These are phyloP conservation scores for Caenorhabditis sp. DNA, from an alignment of 2,888 invertebrate genomes.

Conservation along the genomic window DNA sequence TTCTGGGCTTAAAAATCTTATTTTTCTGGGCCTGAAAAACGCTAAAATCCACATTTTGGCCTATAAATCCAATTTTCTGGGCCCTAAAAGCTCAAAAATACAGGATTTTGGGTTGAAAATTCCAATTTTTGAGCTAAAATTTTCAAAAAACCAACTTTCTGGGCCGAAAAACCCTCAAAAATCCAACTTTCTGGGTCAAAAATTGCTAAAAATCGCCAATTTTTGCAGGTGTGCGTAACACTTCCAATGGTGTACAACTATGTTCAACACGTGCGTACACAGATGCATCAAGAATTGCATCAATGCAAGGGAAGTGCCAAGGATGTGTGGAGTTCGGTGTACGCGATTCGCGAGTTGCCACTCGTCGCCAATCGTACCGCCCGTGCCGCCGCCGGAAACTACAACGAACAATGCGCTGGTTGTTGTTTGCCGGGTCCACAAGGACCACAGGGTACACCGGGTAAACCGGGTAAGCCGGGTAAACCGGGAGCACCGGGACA, in stretches of 20 bases:
- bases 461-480: constrained; percentile 61
- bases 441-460: constrained; percentile 56
- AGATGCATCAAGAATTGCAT: constrained; percentile 59
- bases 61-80: no score
- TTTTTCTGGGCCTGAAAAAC: no score
- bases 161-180: no score
- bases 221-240: constrained; percentile 51
- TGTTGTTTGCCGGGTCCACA: constrained; percentile 63
- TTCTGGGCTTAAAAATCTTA: no score
- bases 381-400: constrained; percentile 34
- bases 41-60: no score
- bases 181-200: no score
- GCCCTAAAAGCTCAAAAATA: no score
- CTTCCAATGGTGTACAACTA: constrained; percentile 64
- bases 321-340: constrained; percentile 58
- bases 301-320: constrained; percentile 59
- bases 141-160: no score
- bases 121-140: no score
- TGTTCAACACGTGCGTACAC: constrained; percentile 58
- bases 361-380: constrained; percentile 56
- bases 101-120: no score
- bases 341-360: constrained; percentile 55
- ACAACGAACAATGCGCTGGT: constrained; percentile 59
- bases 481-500: constrained; percentile 61
- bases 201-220: not conserved